phyloP scores from a whole-genome alignment of 2,888 invertebrate genomes.

The Anthophora plumipes region DNA sequence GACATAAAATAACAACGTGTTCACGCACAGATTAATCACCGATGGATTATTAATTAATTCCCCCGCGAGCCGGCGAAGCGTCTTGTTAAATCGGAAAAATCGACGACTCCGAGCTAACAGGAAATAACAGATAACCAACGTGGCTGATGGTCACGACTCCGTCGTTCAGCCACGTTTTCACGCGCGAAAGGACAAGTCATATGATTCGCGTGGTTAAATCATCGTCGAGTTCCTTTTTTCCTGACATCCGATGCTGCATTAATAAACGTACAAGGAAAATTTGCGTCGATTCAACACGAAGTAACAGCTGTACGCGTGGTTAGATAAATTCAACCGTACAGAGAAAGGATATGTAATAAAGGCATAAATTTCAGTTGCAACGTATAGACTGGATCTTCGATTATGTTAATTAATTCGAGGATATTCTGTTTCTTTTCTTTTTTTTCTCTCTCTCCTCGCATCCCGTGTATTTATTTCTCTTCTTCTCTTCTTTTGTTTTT shows the following conservation, averaged over 20 bases:
- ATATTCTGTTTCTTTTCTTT: background rate
- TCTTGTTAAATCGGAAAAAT: conserved; percentile 15
- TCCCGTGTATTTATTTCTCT: no score
- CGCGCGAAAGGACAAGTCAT: conserved; percentile 7
- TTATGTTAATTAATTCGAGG: background rate
- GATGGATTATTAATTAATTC: conserved; percentile 67
- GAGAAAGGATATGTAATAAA: no score
- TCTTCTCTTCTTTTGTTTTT: background rate
- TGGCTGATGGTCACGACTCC: background rate
- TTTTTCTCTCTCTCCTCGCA: background rate
- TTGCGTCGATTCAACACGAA: conserved; percentile 17
- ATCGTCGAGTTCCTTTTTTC: conserved; percentile 9
- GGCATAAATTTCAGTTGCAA: background rate
- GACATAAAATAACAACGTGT: conserved; percentile 56
- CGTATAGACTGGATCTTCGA: background rate
- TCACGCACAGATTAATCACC: conserved; percentile 62
- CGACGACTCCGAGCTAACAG: conserved; percentile 32
- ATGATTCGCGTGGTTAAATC: conserved; percentile 42
- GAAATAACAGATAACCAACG: conserved; percentile 47
- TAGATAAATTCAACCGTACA: background rate
- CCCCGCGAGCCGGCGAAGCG: background rate
- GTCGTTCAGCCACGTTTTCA: conserved; percentile 10
- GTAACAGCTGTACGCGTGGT: background rate
- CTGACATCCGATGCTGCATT: conserved; percentile 12
- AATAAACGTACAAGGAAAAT: conserved; percentile 23